Conservation (phyloP, 30 jellyfish, hydroid and myxozoan species). For the Aurelia aurita complex sp. Pacific region DNA sequence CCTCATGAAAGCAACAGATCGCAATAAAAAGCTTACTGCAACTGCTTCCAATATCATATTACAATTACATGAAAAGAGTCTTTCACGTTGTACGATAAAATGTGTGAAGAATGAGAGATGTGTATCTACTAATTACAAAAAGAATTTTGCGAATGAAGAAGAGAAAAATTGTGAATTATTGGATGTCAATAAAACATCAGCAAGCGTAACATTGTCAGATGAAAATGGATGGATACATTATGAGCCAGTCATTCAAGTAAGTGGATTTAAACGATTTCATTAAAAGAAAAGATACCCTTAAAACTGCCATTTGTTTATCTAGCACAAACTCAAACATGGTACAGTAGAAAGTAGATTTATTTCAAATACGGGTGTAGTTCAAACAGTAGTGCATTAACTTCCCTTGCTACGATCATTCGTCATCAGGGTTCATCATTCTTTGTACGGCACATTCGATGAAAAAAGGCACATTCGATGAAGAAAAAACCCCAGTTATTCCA, state of each 20-base stretch:
- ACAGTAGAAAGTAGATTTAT: too few species aligned
- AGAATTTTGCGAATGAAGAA: background rate
- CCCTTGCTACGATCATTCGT: too few species aligned
- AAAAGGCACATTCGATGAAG: too few species aligned
- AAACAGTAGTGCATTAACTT: too few species aligned
- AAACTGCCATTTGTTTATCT: too few species aligned
- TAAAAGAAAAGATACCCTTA: too few species aligned
- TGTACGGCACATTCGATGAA: too few species aligned
- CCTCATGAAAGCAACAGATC: slow-evolving; percentile 9
- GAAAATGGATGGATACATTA: background rate
- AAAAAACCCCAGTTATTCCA: too few species aligned
- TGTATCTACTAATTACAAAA: background rate
- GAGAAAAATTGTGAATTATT: background rate
- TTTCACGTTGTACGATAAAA: background rate
- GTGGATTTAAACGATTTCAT: background rate
- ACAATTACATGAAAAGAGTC: background rate
- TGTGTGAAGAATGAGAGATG: background rate
- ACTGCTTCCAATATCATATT: background rate
- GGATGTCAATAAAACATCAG: background rate
- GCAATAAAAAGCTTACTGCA: background rate
- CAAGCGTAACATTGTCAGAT: background rate
- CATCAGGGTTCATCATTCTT: too few species aligned
- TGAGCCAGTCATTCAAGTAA: background rate
- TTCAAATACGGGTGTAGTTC: too few species aligned
- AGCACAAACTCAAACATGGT: too few species aligned